phyloP scores from a whole-genome alignment of 2,888 invertebrate species.

The Hecatera dysodea region DNA sequence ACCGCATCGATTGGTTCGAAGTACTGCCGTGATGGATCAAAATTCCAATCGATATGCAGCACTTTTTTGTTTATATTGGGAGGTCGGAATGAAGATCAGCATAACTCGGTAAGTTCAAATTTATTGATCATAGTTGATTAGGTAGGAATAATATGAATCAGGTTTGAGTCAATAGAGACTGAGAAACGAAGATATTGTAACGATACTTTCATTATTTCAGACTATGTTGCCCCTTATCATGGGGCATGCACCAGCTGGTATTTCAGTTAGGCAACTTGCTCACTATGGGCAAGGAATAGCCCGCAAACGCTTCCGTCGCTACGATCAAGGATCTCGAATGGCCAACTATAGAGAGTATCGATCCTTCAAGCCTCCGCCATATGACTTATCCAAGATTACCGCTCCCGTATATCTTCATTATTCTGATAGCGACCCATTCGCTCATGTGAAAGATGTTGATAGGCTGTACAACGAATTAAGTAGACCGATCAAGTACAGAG shows the following conservation, averaged over 20 bases:
- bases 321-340: conserved; percentile 87
- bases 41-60: conserved; percentile 91
- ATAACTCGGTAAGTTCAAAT: conserved; percentile 45
- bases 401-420: conserved; percentile 92
- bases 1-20: conserved; percentile 86
- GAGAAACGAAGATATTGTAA: not conserved
- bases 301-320: conserved; percentile 89
- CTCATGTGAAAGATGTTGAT: conserved; percentile 90
- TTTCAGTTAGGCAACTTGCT: conserved; percentile 92
- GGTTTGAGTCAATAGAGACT: not conserved
- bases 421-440: conserved; percentile 92
- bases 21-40: conserved; percentile 90
- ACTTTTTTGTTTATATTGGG: conserved; percentile 92
- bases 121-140: not conserved
- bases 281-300: conserved; percentile 94
- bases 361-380: conserved; percentile 89
- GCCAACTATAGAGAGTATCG: conserved; percentile 90
- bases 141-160: not conserved
- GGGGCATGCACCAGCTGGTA: conserved; percentile 93
- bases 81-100: conserved; percentile 91
- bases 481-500: conserved; percentile 89
- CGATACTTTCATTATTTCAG: conserved; percentile 75
- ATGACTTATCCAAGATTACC: conserved; percentile 90
- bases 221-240: conserved; percentile 93
- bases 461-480: conserved; percentile 88